phyloP scores from a whole-genome alignment of 35 echinoderm and acorn worm species.

The Apostichopus californicus region DNA sequence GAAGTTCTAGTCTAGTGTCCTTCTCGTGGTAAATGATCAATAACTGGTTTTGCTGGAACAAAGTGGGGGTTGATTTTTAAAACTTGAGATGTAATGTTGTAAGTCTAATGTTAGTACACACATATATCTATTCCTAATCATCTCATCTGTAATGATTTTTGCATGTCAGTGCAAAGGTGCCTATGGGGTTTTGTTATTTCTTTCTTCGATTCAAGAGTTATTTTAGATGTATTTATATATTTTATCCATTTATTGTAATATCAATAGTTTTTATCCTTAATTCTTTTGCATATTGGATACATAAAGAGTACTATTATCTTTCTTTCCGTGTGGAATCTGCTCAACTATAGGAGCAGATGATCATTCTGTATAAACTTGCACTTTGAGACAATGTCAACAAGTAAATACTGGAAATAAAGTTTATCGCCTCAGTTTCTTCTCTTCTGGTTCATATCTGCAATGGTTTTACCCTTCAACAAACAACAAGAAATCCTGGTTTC shows the following conservation, averaged over 20 bases:
- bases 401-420: not conserved
- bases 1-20: no score
- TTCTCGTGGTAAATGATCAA: no score
- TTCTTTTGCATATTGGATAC: conserved; percentile 44
- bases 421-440: no score
- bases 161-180: conserved; percentile 31
- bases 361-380: conserved; percentile 15
- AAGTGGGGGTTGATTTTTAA: no score
- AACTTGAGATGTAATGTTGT: no score
- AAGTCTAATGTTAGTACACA: no score
- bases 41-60: no score
- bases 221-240: conserved; percentile 31
- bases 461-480: no score
- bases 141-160: not conserved
- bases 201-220: not conserved
- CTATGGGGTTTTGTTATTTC: not conserved
- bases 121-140: no score
- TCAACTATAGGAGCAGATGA: not conserved
- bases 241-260: not conserved
- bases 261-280: not conserved
- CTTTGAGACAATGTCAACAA: not conserved
- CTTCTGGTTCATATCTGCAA: no score
- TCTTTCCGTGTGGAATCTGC: conserved; percentile 29
- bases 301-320: conserved; percentile 30
- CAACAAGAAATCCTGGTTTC: no score